Evolutionary conservation across 2,797 vertebrate genomes (phyloP), one percentile per base, ranked within the genome.

Genomic region (Darevskia nairensis): DNA sequence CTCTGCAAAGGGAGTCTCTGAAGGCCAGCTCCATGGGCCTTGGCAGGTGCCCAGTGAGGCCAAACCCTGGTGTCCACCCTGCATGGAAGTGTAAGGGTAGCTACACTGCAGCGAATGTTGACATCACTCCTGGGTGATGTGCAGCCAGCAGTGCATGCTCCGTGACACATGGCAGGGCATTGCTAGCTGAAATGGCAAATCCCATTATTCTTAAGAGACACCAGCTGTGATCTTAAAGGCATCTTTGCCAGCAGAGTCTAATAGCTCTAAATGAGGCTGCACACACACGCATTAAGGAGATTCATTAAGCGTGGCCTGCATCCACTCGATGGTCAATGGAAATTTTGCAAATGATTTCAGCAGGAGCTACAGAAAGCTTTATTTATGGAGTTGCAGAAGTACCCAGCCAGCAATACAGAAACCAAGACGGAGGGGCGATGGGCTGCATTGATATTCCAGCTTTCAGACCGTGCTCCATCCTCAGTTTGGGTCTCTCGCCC

Each of bases 231-330:
- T 66, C 71, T 27, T 27, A 46, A 44, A 46, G 46, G 66, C 46
- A 50, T 80, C 69, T 46, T 46, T 46, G n/a, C 80, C 44, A 50
- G 80, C 80, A 76, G 21, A 77, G n/a, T 41, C 86, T 83, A 82
- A 77, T 68, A 66, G 44, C 25, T 50, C 80, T 88, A 77, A 69
- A 88, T 77, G 80, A n/a, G n/a, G 21, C 64, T 41, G 86, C 80
- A 83, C 72, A 50, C 61, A 29, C 35, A 77, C 82, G 77, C 61
- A 83, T 83, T 39, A 41, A 9, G 44, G 61, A 77, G 74, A 72
- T 87, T 9, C 83, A 15, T 87, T 84, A 85, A 89, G 68, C 41
- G 19, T 80, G 79, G 75, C 79, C 77, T 41, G 25, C 39, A 86
- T 29, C 23, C 71, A n/a, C 11, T 55, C 3, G 72, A 76, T 50